Percentiles rank a stretch among this genome's conserved stretches.
phyloP scores from a whole-genome alignment of 2,888 invertebrate species.

The Cheilosia grossa region DNA sequence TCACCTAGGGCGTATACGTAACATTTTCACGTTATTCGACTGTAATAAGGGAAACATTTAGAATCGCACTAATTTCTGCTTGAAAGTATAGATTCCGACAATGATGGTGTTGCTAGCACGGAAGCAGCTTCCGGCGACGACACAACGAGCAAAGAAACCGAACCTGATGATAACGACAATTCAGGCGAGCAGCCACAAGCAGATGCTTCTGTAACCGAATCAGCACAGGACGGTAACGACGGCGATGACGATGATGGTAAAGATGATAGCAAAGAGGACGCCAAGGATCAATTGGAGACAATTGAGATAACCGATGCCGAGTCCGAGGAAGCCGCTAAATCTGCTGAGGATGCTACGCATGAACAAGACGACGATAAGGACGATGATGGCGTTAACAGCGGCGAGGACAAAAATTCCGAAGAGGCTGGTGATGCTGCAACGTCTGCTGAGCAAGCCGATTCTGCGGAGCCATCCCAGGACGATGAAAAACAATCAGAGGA shows the following conservation, averaged over 20 bases:
- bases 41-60: background rate
- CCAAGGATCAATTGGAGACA: constrained; percentile 79
- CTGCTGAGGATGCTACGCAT: constrained; percentile 71
- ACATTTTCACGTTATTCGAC: constrained; percentile 25
- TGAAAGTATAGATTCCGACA: constrained; percentile 70
- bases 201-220: constrained; percentile 76
- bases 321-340: constrained; percentile 79
- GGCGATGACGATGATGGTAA: constrained; percentile 74
- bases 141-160: constrained; percentile 83
- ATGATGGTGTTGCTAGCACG: constrained; percentile 76
- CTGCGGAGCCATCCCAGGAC: constrained; percentile 71
- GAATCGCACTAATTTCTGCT: constrained; percentile 32
- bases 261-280: constrained; percentile 74
- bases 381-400: constrained; percentile 71
- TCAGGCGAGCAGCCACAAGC: constrained; percentile 73
- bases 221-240: constrained; percentile 77
- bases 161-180: constrained; percentile 78
- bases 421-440: constrained; percentile 80
- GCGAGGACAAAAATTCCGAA: constrained; percentile 72
- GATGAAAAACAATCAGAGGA: constrained; percentile 78
- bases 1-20: constrained; percentile 41
- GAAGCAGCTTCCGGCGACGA: constrained; percentile 79
- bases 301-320: constrained; percentile 81
- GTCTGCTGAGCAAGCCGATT: constrained; percentile 78
- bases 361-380: constrained; percentile 82